Percentiles rank a stretch among this genome's conserved stretches.
phyloP scores from a whole-genome alignment of 2,113 vertebrate genomes.

The Etia nguti region DNA sequence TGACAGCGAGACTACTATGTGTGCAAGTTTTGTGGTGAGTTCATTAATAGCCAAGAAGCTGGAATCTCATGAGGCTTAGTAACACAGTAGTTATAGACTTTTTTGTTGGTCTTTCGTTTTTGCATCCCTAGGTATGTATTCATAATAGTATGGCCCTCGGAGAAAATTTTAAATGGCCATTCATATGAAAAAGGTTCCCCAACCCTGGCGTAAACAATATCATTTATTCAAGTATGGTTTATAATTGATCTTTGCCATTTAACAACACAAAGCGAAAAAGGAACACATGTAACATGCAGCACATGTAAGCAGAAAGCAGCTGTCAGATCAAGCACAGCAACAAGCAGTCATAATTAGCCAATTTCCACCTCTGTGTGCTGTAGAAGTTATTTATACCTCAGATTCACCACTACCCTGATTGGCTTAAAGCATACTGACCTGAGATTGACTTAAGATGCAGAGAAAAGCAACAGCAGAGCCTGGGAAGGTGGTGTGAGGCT shows the following conservation, averaged over 20 bases:
- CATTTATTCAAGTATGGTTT: background rate
- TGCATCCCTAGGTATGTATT: too few relatives aligned
- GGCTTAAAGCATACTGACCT: background rate
- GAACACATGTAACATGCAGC: background rate
- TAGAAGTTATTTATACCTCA: background rate
- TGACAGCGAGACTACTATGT: background rate
- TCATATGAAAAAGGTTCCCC: background rate
- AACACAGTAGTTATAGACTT: background rate
- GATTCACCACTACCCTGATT: background rate
- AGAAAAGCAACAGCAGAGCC: background rate
- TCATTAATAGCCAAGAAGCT: background rate
- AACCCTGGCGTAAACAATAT: background rate
- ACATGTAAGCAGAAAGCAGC: background rate
- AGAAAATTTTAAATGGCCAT: background rate
- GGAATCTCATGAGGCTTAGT: background rate
- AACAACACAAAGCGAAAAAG: background rate
- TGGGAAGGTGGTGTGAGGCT: constrained; percentile 1
- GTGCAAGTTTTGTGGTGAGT: background rate
- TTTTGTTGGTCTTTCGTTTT: background rate
- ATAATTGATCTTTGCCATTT: background rate
- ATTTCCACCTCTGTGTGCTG: background rate
- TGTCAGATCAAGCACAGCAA: background rate
- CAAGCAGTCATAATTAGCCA: background rate
- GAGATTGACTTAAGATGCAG: constrained; percentile 27
- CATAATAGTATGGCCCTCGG: background rate